phyloP scores from a whole-genome alignment of 2,797 vertebrate genomes.

The Psittacula echo region DNA sequence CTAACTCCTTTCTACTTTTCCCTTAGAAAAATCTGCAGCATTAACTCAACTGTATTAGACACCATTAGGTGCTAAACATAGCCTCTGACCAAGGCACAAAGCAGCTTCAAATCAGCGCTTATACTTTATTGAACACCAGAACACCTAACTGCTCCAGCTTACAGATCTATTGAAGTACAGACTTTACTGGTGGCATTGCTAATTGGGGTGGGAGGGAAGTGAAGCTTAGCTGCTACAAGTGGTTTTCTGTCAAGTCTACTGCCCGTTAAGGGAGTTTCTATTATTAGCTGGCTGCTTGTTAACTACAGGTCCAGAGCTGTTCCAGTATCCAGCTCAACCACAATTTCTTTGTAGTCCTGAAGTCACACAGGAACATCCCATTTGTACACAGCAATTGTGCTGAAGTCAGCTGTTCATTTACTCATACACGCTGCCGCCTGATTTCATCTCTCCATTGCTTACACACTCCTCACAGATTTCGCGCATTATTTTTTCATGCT shows the following conservation, averaged over 20 bases:
- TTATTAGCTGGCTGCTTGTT: neutral
- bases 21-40: neutral
- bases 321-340: neutral
- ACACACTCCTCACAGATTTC: neutral
- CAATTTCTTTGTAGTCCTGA: neutral
- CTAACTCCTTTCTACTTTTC: neutral
- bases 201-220: rapidly evolving
- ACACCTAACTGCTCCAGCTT: neutral
- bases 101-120: neutral
- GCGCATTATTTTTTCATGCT: neutral
- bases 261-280: neutral
- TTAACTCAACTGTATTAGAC: neutral
- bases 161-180: neutral
- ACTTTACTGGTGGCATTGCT: neutral
- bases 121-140: neutral
- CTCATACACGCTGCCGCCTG: neutral
- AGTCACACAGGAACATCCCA: neutral
- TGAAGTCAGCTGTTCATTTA: neutral
- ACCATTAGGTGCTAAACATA: neutral
- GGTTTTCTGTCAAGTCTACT: neutral
- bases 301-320: neutral
- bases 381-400: neutral
- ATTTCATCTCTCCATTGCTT: neutral
- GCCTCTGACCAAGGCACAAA: neutral
- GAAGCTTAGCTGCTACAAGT: neutral